phyloP scores from a whole-genome alignment of 2,888 invertebrate genomes.

The Bimastos eiseni region DNA sequence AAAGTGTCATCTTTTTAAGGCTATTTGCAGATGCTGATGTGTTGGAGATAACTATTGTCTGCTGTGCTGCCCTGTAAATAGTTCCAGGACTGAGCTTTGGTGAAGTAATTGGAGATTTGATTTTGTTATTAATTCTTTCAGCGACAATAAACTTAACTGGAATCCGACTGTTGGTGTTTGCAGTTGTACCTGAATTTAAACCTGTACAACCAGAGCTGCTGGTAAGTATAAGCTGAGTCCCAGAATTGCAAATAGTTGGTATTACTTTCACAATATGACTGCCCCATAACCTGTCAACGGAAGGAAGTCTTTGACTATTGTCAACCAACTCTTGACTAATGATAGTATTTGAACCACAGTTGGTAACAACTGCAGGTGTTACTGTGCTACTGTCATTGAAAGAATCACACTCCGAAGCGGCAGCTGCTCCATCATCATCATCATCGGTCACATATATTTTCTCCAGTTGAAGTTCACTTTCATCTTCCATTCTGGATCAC shows the following conservation, averaged over 20 bases:
- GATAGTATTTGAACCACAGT: background rate
- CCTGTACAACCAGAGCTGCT: background rate
- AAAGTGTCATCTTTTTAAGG: background rate
- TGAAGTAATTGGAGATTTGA: background rate
- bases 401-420: background rate
- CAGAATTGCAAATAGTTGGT: background rate
- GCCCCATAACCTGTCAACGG: background rate
- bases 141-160: slow-evolving; percentile 9
- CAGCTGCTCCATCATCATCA: background rate
- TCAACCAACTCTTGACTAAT: slow-evolving; percentile 13
- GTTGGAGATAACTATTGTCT: background rate
- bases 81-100: background rate
- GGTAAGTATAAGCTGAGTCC: background rate
- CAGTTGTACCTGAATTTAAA: background rate
- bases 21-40: background rate
- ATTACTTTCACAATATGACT: slow-evolving; percentile 13
- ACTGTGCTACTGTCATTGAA: background rate
- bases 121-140: background rate
- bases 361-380: background rate
- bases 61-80: background rate
- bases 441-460: background rate
- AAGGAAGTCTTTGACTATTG: background rate
- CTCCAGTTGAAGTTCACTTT: background rate
- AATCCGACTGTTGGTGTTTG: background rate
- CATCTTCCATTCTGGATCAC: background rate